Evolutionary conservation across 1,140 invertebrate species (phyloP).

Genomic region (Hesperophylax magnus): DNA sequence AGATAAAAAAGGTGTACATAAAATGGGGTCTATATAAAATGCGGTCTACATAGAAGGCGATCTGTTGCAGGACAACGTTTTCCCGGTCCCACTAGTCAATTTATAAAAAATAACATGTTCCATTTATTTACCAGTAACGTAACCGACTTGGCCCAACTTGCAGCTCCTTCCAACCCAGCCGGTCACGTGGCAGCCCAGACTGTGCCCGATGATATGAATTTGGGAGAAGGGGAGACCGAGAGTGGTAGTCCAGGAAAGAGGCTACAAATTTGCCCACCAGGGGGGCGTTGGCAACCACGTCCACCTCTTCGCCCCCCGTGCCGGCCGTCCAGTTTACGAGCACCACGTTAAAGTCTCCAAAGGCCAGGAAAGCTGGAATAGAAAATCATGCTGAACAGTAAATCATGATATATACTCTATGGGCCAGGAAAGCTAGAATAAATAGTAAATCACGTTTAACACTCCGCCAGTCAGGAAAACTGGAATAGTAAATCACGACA

Average conservation of each 20-base stretch:
- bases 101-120: too few relatives aligned
- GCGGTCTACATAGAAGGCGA: too few relatives aligned
- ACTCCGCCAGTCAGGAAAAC: constrained; percentile 60
- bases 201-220: constrained; percentile 90
- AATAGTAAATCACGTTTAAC: constrained; percentile 58
- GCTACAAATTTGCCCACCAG: constrained; percentile 66
- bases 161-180: constrained; percentile 77
- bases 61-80: too few relatives aligned
- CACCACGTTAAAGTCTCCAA: constrained; percentile 59
- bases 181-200: constrained; percentile 89
- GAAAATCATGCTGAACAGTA: constrained; percentile 53
- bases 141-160: constrained; percentile 31
- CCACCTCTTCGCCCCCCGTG: constrained; percentile 40
- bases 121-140: constrained; percentile 35
- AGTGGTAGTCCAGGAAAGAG: constrained; percentile 61
- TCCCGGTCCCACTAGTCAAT: too few relatives aligned
- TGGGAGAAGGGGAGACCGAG: constrained; percentile 64
- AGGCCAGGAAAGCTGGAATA: constrained; percentile 60
- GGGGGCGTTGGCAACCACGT: constrained; percentile 65
- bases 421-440: constrained; percentile 43
- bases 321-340: constrained; percentile 52
- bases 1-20: too few relatives aligned
- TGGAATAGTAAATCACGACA: too few relatives aligned
- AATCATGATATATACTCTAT: constrained; percentile 58
- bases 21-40: too few relatives aligned